Percentiles rank a stretch among this genome's conserved stretches.
Conservation (phyloP, 2,113 vertebrate species). For the Anhinga rufa region DNA sequence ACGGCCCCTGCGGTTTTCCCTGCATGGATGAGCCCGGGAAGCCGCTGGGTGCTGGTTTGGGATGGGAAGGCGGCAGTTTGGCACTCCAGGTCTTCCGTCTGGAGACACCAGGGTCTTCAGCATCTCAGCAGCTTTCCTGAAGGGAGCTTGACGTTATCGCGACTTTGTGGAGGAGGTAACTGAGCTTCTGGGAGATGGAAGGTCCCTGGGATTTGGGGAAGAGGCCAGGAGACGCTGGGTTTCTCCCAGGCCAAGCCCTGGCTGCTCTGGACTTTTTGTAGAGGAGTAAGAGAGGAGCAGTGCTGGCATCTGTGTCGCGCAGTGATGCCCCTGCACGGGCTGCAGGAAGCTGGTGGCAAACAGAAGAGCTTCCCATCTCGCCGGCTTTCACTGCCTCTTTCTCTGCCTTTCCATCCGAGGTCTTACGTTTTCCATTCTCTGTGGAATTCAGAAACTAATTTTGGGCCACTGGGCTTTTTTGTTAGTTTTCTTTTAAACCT, state of each 20-base stretch:
- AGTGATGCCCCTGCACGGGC: neutral
- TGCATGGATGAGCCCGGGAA: fast-evolving
- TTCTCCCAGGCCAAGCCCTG: neutral
- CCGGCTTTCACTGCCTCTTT: neutral
- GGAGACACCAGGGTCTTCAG: neutral
- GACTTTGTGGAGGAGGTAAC: neutral
- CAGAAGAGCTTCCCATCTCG: neutral
- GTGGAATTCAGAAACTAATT: neutral
- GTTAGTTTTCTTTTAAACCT: neutral
- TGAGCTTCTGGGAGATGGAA: neutral
- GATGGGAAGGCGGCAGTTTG: neutral
- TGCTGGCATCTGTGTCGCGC: fast-evolving
- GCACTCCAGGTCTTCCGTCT: neutral
- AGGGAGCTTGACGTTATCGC: neutral
- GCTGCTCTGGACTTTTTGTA: neutral
- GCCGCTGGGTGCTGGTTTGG: neutral
- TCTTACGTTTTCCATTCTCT: neutral
- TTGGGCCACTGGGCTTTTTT: neutral
- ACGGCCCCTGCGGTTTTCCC: neutral
- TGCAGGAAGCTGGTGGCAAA: neutral
- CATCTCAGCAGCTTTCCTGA: neutral
- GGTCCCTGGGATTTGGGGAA: neutral
- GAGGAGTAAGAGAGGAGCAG: neutral
- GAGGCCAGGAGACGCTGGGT: neutral
- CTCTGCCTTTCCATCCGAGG: neutral